These are phyloP conservation scores for Atethmia centrago DNA, from an alignment of 2,888 invertebrate genomes.

Conservation along the genomic window DNA sequence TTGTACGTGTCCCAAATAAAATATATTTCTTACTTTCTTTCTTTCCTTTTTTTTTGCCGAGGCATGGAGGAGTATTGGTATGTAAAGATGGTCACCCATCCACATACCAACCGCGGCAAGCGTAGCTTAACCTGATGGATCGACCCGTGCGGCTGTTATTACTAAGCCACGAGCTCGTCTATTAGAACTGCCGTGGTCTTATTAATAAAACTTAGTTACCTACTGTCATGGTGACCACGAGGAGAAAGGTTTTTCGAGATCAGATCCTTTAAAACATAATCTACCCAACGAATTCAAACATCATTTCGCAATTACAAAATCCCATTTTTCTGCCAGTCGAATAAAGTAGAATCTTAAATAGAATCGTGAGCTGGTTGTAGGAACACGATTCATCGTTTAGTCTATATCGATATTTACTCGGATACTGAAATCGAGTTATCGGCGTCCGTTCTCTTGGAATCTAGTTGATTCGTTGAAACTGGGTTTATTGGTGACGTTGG, in stretches of 20 bases:
- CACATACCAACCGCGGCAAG: too few species aligned
- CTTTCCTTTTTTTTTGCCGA: too few species aligned
- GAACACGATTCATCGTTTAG: slow-evolving; percentile 56
- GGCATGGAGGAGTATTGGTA: too few species aligned
- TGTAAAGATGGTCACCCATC: too few species aligned
- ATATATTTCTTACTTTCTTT: too few species aligned
- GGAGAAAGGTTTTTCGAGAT: not conserved
- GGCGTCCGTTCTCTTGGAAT: slow-evolving; percentile 57
- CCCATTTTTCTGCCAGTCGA: slow-evolving; percentile 24
- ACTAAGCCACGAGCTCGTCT: too few species aligned
- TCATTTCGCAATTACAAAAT: slow-evolving; percentile 36
- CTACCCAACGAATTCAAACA: slow-evolving; percentile 12
- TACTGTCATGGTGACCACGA: too few species aligned
- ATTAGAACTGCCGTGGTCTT: too few species aligned
- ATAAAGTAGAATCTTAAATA: slow-evolving; percentile 52
- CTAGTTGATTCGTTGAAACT: slow-evolving; percentile 54
- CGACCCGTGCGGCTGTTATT: too few species aligned
- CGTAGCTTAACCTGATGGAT: too few species aligned
- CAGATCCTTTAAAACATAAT: not conserved
- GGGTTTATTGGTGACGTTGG: slow-evolving; percentile 28
- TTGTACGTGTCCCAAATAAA: too few species aligned
- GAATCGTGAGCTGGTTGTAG: slow-evolving; percentile 45
- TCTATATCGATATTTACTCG: slow-evolving; percentile 63
- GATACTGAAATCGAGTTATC: slow-evolving; percentile 55
- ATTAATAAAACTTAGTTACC: not conserved